Conservation (phyloP, 2,888 invertebrate species). For the Julus scandinavius region DNA sequence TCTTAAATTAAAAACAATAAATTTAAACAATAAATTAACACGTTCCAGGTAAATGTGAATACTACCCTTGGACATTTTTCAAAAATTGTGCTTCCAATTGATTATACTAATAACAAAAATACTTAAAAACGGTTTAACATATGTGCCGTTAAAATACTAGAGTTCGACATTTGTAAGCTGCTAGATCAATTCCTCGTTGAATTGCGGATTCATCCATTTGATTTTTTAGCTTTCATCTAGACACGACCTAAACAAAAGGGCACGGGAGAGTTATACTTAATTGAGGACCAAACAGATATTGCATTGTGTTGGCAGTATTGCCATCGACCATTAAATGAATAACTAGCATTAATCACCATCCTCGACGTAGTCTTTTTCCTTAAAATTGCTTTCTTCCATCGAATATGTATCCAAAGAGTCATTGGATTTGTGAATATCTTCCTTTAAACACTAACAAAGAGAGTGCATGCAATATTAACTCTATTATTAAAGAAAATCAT, state of each 20-base stretch:
- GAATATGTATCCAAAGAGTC: constrained; percentile 47
- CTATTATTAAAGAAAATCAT: no score
- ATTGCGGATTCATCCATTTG: neutral
- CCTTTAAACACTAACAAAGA: constrained; percentile 33
- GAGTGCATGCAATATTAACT: no score
- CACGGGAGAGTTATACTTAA: neutral
- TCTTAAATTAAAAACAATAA: no score
- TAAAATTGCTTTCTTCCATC: constrained; percentile 48
- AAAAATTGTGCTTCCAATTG: neutral
- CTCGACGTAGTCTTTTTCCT: constrained; percentile 37
- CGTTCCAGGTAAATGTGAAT: no score
- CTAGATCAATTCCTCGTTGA: neutral
- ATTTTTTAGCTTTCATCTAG: neutral
- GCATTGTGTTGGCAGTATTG: neutral
- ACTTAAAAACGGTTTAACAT: neutral
- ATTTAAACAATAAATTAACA: no score
- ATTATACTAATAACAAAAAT: neutral
- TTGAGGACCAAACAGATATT: neutral
- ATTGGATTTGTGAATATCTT: constrained; percentile 52
- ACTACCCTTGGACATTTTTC: no score
- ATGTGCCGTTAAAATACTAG: neutral
- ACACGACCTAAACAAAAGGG: neutral
- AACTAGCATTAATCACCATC: neutral
- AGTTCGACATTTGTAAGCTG: neutral
- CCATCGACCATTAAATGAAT: neutral